Conservation (phyloP, 2,797 vertebrate genomes). For the Galago senegalensis region DNA sequence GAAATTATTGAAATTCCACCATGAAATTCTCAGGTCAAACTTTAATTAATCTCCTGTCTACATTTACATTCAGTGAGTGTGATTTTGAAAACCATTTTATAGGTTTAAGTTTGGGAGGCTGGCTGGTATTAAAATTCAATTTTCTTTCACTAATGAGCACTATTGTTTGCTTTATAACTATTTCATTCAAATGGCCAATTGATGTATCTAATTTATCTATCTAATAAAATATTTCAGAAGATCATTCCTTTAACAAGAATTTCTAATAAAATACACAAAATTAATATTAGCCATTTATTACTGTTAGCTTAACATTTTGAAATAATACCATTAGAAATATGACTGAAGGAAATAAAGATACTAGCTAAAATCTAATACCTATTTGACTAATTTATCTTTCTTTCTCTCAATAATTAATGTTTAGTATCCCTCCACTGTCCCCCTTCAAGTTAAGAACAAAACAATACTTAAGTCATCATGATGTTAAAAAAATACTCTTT, state of each 20-base stretch:
- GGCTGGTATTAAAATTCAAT: slow-evolving; percentile 2
- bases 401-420: neutral
- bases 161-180: neutral
- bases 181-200: neutral
- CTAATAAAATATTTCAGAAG: neutral
- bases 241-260: neutral
- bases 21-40: neutral
- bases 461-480: neutral
- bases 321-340: neutral
- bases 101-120: neutral
- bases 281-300: neutral
- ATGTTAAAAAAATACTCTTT: neutral
- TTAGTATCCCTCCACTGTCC: neutral
- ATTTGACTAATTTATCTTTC: neutral
- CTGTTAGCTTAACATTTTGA: neutral
- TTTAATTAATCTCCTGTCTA: neutral
- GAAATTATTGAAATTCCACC: neutral
- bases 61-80: neutral
- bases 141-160: neutral
- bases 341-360: neutral
- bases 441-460: neutral
- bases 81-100: neutral
- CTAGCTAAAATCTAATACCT: neutral
- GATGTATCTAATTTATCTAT: neutral
- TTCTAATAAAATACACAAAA: neutral